Conservation (phyloP, 2,113 vertebrate genomes). For the Osmerus eperlanus region DNA sequence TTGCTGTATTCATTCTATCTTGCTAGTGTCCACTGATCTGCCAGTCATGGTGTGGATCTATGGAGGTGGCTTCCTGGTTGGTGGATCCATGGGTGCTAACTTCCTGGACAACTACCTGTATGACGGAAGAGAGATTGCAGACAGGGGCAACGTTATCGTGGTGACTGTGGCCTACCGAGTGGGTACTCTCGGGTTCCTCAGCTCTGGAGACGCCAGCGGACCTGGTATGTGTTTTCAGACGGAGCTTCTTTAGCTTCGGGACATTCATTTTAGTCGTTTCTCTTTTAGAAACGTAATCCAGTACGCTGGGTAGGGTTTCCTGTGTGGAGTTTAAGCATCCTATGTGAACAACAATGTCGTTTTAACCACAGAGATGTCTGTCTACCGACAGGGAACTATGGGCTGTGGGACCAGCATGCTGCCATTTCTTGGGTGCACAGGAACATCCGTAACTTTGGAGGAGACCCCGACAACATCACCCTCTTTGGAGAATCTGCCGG, state of each 20-base stretch:
- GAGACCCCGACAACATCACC: constrained; percentile 86
- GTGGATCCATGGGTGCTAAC: constrained; percentile 77
- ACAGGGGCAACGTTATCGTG: constrained; percentile 86
- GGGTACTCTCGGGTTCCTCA: constrained; percentile 90
- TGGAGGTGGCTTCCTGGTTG: constrained; percentile 82
- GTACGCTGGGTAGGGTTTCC: neutral
- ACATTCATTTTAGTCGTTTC: neutral
- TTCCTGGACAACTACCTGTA: constrained; percentile 86
- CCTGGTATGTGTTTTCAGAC: constrained; percentile 66
- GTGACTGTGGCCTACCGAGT: constrained; percentile 89
- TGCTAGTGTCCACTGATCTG: constrained; percentile 78
- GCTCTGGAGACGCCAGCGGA: constrained; percentile 78
- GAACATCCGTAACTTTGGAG: constrained; percentile 89
- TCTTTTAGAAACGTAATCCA: neutral
- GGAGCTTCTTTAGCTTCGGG: neutral
- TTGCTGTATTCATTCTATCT: neutral
- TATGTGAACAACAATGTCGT: too few relatives aligned
- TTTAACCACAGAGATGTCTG: neutral
- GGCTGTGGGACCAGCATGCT: constrained; percentile 92
- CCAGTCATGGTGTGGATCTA: constrained; percentile 93
- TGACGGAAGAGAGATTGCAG: constrained; percentile 81
- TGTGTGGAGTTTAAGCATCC: neutral
- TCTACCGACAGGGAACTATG: constrained; percentile 81
- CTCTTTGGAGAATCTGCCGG: constrained; percentile 95
- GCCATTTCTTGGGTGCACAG: constrained; percentile 94